Percentiles rank a stretch among this genome's conserved stretches.
phyloP scores from a whole-genome alignment of 2,113 vertebrate genomes.

The Spea multiplicata region DNA sequence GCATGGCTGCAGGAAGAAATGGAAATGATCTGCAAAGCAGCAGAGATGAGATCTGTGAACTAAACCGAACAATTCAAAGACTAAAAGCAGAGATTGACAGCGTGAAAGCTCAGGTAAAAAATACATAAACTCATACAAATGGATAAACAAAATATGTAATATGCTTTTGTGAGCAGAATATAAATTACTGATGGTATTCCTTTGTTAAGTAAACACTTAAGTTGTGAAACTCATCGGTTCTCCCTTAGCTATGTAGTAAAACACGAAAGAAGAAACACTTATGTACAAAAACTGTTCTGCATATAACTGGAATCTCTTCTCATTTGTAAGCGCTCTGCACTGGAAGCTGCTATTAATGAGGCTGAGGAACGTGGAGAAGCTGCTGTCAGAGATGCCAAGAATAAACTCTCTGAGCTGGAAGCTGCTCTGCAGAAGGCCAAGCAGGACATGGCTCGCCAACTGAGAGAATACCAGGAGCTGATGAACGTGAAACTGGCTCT shows the following conservation, averaged over 20 bases:
- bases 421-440: slow-evolving; percentile 35
- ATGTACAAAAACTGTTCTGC: too few species aligned
- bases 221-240: too few species aligned
- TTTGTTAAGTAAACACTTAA: too few species aligned
- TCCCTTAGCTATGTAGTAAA: too few species aligned
- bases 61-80: slow-evolving; percentile 80
- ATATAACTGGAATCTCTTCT: not conserved
- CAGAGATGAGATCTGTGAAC: slow-evolving; percentile 81
- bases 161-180: too few species aligned
- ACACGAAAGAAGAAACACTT: too few species aligned
- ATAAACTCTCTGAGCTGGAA: slow-evolving; percentile 5
- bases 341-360: slow-evolving; percentile 53
- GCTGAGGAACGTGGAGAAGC: slow-evolving; percentile 57
- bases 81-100: slow-evolving; percentile 81
- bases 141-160: too few species aligned
- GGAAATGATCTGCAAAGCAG: slow-evolving; percentile 79
- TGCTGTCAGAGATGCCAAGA: slow-evolving; percentile 53
- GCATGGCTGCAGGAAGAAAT: slow-evolving; percentile 71
- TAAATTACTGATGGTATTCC: too few species aligned
- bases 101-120: slow-evolving; percentile 79
- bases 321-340: slow-evolving; percentile 50
- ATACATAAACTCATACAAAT: too few species aligned
- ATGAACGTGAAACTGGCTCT: slow-evolving; percentile 61
- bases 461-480: slow-evolving; percentile 69
- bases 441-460: slow-evolving; percentile 52